A percentile compares a stretch with the other conserved stretches of the same genome.
These are phyloP conservation scores for Gorsachius magnificus DNA, from an alignment of 2,797 vertebrate genomes.

Conservation along the genomic window DNA sequence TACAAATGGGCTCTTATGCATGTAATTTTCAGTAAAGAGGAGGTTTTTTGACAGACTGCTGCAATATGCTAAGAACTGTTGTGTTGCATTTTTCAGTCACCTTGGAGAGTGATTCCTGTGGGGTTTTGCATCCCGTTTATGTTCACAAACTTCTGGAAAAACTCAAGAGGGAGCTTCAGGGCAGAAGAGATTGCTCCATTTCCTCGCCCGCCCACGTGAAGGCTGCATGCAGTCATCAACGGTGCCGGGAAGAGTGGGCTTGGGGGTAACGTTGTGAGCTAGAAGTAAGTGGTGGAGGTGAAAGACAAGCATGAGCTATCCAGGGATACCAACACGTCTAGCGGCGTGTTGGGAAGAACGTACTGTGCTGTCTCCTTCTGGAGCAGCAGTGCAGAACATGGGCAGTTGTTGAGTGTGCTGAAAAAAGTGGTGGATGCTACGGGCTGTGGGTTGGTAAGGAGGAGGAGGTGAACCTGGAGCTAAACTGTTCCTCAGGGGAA, in stretches of 20 bases:
- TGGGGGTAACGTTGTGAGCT: neutral
- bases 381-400: fast-evolving
- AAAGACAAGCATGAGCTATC: neutral
- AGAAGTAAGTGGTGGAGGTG: neutral
- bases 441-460: neutral
- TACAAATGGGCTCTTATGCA: neutral
- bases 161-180: neutral
- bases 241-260: neutral
- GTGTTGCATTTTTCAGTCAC: neutral
- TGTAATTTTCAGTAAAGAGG: neutral
- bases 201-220: neutral
- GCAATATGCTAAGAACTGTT: neutral
- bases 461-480: neutral
- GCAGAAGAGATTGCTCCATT: neutral
- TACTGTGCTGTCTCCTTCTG: neutral
- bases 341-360: fast-evolving
- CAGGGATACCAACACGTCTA: too few relatives aligned
- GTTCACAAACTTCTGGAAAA: neutral
- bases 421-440: neutral
- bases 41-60: neutral
- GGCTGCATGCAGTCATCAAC: neutral
- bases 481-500: neutral
- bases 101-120: neutral
- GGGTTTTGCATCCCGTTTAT: neutral
- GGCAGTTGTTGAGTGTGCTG: neutral